Base-by-base conservation (phyloP, 1,140 invertebrate genomes). In the Drosophila ohnishii region DNA sequence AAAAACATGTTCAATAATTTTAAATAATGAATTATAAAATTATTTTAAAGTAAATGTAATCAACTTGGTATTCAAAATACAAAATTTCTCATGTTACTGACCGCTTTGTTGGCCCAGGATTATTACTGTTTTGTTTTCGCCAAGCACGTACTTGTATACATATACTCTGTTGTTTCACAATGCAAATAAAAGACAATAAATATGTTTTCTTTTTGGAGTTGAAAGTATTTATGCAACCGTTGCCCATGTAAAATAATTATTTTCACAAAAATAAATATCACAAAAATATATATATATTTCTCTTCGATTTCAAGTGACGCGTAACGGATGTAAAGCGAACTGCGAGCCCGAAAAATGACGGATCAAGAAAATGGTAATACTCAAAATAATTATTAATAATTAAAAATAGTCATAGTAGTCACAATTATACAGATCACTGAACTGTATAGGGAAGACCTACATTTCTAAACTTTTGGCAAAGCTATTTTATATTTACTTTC, bases 271-370 rank as follows among this genome's bases (percentile, higher is more conserved):
- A 50, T 44, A 71, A 71, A 76, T 61, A 40, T 11, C 28, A 42
- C 60, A 32, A 53, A 22, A 39, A 25, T 8, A 47, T 71, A 56
- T 80, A 25, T 13, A 47, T 71, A 56, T 76, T 81, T 80, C 39
- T 77, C 67, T 85, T 80, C 65, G 72, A 58, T 85, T 79, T 77
- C 66, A 86, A 87, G 83, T 87, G 83, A 51, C 64, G 71, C 72
- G 48, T 45, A 72, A 83, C 83, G 83, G 75, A 87, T 83, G 64
- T 44, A 51, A 72, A 87, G 61, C 63, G 56, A 73, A 53, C 56
- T 44, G 37, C 34, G 35, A 45, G 19, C 44, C 44, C 11, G 4
- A 2, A 80, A 59, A 40, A 84, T 86, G 83, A 61, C 83, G 83
- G 83, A 86, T 53, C 69, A 66, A 37, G 79, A 77, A 63, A 86